Evolutionary conservation across 2,888 invertebrate genomes (phyloP).

Genomic region (Parelbella ahira): DNA sequence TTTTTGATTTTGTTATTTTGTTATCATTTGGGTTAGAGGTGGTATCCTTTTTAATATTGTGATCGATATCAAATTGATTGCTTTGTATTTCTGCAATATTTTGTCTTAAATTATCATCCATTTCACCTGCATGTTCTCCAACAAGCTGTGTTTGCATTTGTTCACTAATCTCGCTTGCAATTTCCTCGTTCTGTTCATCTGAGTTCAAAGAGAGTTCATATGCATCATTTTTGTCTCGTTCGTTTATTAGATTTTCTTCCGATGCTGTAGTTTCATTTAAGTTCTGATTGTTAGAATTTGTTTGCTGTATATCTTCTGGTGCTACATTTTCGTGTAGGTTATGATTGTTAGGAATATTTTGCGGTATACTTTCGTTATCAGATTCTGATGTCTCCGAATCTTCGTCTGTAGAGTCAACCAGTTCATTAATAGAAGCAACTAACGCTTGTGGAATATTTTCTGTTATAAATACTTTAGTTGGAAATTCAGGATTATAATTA

Average conservation of each 20-base stretch:
- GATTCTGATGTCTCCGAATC: slow-evolving; percentile 9
- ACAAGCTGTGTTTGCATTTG: slow-evolving; percentile 1
- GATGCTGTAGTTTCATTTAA: too few relatives aligned
- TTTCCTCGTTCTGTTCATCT: slow-evolving; percentile 1
- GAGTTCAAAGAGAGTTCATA: too few relatives aligned
- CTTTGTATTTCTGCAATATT: background rate
- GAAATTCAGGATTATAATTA: slow-evolving; percentile 13
- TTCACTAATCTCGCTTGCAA: slow-evolving; percentile 1
- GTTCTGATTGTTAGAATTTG: too few relatives aligned
- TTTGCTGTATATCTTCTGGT: slow-evolving; percentile 1
- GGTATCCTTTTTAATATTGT: background rate
- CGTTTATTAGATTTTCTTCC: too few relatives aligned
- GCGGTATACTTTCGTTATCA: slow-evolving; percentile 4
- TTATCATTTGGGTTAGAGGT: background rate
- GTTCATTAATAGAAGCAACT: slow-evolving; percentile 23
- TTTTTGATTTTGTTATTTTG: slow-evolving; percentile 24
- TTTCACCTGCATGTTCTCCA: too few relatives aligned
- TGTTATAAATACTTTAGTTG: slow-evolving; percentile 19
- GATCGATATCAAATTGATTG: background rate
- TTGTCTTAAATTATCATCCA: background rate
- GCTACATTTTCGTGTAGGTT: slow-evolving; percentile 11
- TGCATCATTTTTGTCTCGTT: too few relatives aligned
- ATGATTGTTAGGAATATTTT: background rate
- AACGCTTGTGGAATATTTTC: slow-evolving; percentile 20
- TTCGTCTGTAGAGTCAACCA: slow-evolving; percentile 13